Conservation (phyloP, 2,797 vertebrate species). For the Acanthornis magna region DNA sequence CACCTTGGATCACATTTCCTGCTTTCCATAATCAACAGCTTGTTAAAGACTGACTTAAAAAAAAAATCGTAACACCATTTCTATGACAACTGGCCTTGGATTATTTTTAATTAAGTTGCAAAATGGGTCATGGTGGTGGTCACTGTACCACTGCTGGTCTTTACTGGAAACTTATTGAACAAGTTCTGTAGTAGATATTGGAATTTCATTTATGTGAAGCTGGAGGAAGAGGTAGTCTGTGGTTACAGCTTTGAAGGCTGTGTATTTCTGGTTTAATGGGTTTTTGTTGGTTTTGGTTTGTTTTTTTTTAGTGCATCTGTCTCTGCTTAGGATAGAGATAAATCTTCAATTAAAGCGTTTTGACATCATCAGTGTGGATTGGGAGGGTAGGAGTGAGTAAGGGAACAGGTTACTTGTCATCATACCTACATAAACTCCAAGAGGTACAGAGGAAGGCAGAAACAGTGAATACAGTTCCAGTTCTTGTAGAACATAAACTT, state of each 20-base stretch:
- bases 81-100: not conserved
- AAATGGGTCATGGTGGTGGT: not conserved
- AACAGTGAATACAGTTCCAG: not conserved
- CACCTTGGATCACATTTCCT: conserved; percentile 77
- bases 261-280: not conserved
- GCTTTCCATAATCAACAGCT: conserved; percentile 69
- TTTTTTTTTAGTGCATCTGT: not conserved
- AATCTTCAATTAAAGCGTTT: not conserved
- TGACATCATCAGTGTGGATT: not conserved
- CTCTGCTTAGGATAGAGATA: not conserved
- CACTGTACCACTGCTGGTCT: not conserved
- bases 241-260: not conserved
- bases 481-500: not conserved
- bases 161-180: not conserved
- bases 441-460: not conserved
- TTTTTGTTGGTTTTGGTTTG: not conserved
- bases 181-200: not conserved
- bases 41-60: conserved; percentile 67
- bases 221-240: not conserved
- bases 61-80: conserved; percentile 13
- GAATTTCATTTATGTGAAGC: not conserved
- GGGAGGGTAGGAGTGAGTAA: not conserved
- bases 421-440: rapidly evolving
- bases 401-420: not conserved
- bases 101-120: conserved; percentile 46